Percentiles rank a stretch among this genome's conserved stretches.
These are phyloP conservation scores for Drosophila mimica DNA, from an alignment of 2,888 invertebrate species.

Conservation along the genomic window DNA sequence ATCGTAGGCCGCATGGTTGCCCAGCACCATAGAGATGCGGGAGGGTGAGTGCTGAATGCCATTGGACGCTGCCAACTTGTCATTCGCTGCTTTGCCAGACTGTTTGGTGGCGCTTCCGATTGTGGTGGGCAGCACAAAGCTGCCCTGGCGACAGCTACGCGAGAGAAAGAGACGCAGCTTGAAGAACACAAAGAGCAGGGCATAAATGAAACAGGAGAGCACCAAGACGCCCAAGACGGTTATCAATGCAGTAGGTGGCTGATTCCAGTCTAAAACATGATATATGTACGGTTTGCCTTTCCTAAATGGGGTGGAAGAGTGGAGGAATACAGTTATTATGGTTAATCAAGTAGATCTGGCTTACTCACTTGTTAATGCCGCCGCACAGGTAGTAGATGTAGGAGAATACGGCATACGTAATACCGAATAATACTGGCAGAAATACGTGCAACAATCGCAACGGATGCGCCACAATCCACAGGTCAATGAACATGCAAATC, in stretches of 20 bases:
- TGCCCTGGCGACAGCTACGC: constrained; percentile 69
- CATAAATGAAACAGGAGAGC: constrained; percentile 81
- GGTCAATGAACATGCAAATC: constrained; percentile 89
- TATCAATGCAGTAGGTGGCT: constrained; percentile 85
- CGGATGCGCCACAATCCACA: constrained; percentile 90
- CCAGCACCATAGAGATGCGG: constrained; percentile 84
- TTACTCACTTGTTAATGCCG: constrained; percentile 86
- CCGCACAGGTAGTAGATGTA: constrained; percentile 88
- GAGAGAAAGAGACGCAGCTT: constrained; percentile 81
- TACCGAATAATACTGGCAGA: constrained; percentile 87
- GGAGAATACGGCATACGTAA: constrained; percentile 87
- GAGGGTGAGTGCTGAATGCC: constrained; percentile 82
- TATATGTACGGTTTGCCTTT: constrained; percentile 89
- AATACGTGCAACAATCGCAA: constrained; percentile 88
- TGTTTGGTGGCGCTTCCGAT: constrained; percentile 21
- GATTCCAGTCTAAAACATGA: constrained; percentile 90
- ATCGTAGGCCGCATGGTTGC: constrained; percentile 80
- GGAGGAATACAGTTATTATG: neutral
- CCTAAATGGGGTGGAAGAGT: constrained; percentile 68
- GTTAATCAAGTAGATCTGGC: too few relatives aligned
- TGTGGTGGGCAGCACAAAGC: constrained; percentile 77
- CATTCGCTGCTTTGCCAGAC: constrained; percentile 31
- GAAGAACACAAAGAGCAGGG: constrained; percentile 81
- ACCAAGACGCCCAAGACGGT: constrained; percentile 80
- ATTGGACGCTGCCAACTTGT: constrained; percentile 37